Evolutionary conservation across 2,888 invertebrate genomes (phyloP), one percentile per base, ranked within the genome.

Genomic region (Strigamia maritima): DNA sequence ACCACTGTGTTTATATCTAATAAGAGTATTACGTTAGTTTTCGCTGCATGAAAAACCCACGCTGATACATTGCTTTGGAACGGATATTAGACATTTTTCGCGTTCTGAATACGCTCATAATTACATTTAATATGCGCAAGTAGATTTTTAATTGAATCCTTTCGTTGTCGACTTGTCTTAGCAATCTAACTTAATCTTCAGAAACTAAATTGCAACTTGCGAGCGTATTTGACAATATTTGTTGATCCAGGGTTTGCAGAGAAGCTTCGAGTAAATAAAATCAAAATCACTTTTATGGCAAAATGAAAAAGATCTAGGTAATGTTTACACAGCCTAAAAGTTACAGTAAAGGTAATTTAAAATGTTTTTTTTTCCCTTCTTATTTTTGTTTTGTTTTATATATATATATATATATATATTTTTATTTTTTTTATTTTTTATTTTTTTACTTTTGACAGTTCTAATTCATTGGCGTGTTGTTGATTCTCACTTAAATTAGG

Each of bases 61-160:
- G 44, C 44, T 44, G 14, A 44, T 44, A 44, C 44, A 44, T 44
- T 44, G 44, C 44, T 8, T 1, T n/a, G 44, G 14, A 44, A 44
- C 44, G 44, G 44, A 44, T 44, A n/a, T 44, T 44, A 44, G n/a
- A n/a, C 44, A 44, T 44, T 44, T 38, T n/a, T 44, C 44, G 4
- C n/a, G 44, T 7, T 44, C 3, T n/a, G 1, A 14, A 16, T 14
- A 44, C 14, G 35, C 35, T 35, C 35, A 10, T 44, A 44, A 44
- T 44, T 44, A 44, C n/a, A 44, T n/a, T 44, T 24, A 65, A 65
- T 65, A 65, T 65, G 6, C 12, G 24, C 60, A 65, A 19, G 6
- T 19, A 65, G 24, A 65, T 65, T 65, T n/a, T 65, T 65, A 65
- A 65, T 65, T 65, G 60, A 65, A 65, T 24, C 60, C 24, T 65